phyloP scores from a whole-genome alignment of 1,140 invertebrate genomes.

The Bacillus rossius region DNA sequence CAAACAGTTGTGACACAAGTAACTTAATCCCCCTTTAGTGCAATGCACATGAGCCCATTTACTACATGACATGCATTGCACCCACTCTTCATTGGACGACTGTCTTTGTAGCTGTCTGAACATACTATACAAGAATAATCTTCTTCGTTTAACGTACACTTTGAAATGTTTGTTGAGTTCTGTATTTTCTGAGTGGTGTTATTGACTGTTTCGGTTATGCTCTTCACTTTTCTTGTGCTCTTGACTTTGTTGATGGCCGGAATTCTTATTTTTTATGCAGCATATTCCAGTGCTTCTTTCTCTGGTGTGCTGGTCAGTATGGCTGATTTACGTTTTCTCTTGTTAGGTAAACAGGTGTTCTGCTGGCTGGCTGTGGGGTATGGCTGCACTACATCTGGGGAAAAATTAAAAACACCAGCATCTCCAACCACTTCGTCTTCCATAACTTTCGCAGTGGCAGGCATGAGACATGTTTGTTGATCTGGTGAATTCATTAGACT shows the following conservation, averaged over 20 bases:
- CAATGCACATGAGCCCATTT: constrained; percentile 24
- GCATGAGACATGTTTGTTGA: too few relatives aligned
- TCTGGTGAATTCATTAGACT: too few relatives aligned
- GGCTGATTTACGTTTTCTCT: constrained; percentile 27
- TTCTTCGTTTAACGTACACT: too few relatives aligned
- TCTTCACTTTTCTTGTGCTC: too few relatives aligned
- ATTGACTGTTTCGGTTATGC: constrained; percentile 16
- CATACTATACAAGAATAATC: too few relatives aligned
- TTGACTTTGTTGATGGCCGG: constrained; percentile 5
- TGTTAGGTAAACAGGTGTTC: not conserved
- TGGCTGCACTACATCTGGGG: constrained; percentile 16
- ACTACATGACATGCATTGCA: constrained; percentile 21
- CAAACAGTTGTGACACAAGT: too few relatives aligned
- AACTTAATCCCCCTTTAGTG: too few relatives aligned
- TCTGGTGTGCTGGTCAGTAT: constrained; percentile 31
- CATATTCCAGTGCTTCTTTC: constrained; percentile 21
- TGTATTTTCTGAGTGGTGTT: constrained; percentile 15
- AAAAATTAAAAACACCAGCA: not conserved
- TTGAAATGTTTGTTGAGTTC: constrained; percentile 15
- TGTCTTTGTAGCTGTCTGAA: too few relatives aligned
- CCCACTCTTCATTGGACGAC: too few relatives aligned
- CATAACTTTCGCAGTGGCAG: too few relatives aligned
- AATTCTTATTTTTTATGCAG: constrained; percentile 2
- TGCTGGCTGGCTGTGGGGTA: constrained; percentile 14
- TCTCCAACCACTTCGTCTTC: too few relatives aligned